These are phyloP conservation scores for Paraplagusia blochii DNA, from an alignment of 2,113 vertebrate genomes.

Conservation along the genomic window DNA sequence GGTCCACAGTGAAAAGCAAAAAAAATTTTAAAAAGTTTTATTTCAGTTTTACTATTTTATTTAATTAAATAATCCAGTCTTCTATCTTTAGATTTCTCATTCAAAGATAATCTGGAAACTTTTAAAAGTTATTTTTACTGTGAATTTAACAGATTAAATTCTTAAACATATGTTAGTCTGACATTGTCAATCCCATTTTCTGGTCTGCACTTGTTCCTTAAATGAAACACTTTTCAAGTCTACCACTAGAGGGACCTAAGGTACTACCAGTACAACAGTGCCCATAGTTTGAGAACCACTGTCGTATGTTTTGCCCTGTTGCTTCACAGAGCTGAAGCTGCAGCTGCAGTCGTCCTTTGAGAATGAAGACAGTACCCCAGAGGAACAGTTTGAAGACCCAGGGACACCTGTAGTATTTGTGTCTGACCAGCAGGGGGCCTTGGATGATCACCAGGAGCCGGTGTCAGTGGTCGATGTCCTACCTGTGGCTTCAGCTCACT, in stretches of 20 bases:
- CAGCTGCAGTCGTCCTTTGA: slow-evolving; percentile 76
- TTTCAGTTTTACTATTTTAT: too few relatives aligned
- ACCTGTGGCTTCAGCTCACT: slow-evolving; percentile 1
- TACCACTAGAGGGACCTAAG: background rate
- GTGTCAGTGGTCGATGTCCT: background rate
- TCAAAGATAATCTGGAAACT: too few relatives aligned
- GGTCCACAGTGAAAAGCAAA: too few relatives aligned
- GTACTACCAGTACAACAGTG: too few relatives aligned
- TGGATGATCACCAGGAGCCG: background rate
- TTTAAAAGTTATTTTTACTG: too few relatives aligned
- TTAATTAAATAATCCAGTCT: too few relatives aligned
- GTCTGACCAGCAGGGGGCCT: slow-evolving; percentile 15
- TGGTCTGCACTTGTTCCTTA: background rate
- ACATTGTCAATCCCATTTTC: too few relatives aligned
- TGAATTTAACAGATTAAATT: too few relatives aligned
- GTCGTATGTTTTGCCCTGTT: background rate
- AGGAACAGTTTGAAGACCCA: slow-evolving; percentile 37
- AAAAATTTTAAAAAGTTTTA: too few relatives aligned
- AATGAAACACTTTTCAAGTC: background rate
- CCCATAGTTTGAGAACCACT: too few relatives aligned
- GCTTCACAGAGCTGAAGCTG: slow-evolving; percentile 73
- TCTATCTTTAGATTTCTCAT: too few relatives aligned
- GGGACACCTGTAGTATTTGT: slow-evolving; percentile 18
- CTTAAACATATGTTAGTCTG: too few relatives aligned
- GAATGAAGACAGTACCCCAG: slow-evolving; percentile 56